Conservation (phyloP, 2,888 invertebrate genomes). For the Torymus auratus region DNA sequence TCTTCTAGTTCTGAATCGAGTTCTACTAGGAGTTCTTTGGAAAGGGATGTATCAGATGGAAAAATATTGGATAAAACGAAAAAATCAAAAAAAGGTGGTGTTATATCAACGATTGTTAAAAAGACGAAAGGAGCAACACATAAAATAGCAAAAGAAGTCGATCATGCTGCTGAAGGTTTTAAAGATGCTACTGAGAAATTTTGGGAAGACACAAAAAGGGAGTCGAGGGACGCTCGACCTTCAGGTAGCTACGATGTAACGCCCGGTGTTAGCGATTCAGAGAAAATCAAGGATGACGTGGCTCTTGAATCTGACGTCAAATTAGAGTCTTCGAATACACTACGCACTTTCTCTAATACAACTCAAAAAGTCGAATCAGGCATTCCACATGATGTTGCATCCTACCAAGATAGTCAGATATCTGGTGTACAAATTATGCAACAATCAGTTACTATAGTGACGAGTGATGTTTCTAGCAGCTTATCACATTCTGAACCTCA, state of each 20-base stretch:
- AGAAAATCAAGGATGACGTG: constrained; percentile 60
- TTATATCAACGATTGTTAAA: constrained; percentile 66
- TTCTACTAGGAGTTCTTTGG: constrained; percentile 59
- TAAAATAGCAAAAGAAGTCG: constrained; percentile 47
- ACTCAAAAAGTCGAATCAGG: constrained; percentile 38
- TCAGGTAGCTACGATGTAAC: constrained; percentile 68
- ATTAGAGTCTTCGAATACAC: constrained; percentile 62
- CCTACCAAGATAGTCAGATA: constrained; percentile 35
- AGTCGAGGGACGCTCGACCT: constrained; percentile 60
- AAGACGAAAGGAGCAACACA: constrained; percentile 54
- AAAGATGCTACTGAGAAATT: constrained; percentile 57
- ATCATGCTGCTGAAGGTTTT: constrained; percentile 56
- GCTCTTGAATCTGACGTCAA: constrained; percentile 61
- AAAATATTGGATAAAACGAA: constrained; percentile 60
- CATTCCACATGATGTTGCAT: constrained; percentile 48
- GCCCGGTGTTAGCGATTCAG: constrained; percentile 59
- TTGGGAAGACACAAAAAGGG: constrained; percentile 60
- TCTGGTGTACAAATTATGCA: constrained; percentile 49
- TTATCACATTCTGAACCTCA: constrained; percentile 75
- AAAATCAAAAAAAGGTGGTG: constrained; percentile 64
- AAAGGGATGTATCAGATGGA: constrained; percentile 59
- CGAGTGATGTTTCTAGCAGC: constrained; percentile 66
- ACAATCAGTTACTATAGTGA: constrained; percentile 66
- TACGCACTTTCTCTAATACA: constrained; percentile 52
- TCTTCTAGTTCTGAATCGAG: constrained; percentile 53